Evolutionary conservation across 1,140 invertebrate genomes (phyloP).

Genomic region (Holotrichia oblita): DNA sequence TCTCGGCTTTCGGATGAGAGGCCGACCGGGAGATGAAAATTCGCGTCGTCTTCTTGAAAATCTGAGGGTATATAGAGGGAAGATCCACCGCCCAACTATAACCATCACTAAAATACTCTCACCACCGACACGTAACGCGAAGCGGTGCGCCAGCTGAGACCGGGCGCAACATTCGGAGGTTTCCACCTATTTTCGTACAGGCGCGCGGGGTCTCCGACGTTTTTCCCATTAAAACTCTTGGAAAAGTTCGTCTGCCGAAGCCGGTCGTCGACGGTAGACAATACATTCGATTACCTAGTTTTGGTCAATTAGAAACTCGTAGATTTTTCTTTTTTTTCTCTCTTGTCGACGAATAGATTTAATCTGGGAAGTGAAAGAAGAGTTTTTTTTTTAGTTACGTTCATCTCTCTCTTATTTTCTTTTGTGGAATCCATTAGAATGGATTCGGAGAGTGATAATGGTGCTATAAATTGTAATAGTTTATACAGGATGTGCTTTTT

Average conservation of each 20-base stretch:
- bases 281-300: conserved; percentile 23
- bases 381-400: no score
- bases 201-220: neutral
- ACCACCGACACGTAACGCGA: neutral
- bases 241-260: neutral
- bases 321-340: neutral
- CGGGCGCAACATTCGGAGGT: neutral
- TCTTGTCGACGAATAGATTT: no score
- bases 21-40: neutral
- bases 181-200: neutral
- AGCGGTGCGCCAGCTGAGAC: neutral
- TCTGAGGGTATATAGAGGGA: neutral
- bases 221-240: conserved; percentile 26
- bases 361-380: no score
- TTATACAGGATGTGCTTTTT: no score
- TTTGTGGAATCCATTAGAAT: no score
- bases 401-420: no score
- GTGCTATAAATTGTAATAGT: no score
- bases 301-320: neutral
- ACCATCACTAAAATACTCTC: neutral
- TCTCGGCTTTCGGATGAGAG: neutral
- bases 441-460: no score
- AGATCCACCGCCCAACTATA: neutral
- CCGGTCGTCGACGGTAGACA: neutral
- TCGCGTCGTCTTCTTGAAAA: neutral